Base-by-base conservation (phyloP, 2,113 vertebrate species). In the Benitochromis conjunctus region DNA sequence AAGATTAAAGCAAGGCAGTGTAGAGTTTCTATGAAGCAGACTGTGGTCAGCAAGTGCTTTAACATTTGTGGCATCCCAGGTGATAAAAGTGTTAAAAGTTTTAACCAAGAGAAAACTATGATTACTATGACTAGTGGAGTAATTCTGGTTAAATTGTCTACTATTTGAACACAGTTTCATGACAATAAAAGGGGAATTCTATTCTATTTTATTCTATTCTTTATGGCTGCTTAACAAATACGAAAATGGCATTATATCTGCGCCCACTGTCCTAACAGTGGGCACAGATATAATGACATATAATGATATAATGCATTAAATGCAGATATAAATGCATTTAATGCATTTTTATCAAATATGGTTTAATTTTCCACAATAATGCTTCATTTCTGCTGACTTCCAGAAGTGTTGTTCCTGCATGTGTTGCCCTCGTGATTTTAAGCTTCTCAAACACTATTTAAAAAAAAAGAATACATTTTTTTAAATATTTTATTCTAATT, bases 401-500 rank as follows among this genome's bases (percentile, higher is more conserved):
- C 31, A 46, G 14, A 21, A 29, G 10, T 9, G 2, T 4, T 21
- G 2, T 7, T 54, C 6, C 2, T 48, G 10, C 6, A 14, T 80
- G 53, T 41, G 76, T n/a, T 16, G 19, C 5, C 18, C 19, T 13
- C 1, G 14, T 36, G 4, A 54, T n/a, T 34, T n/a, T 54, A 31
- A 26, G 5, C 18, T 31, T 31, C n/a, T 74, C 26, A 41, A 13
- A 1, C 24, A 48, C 29, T 4, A 51, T 53, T 53, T 76, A 64
- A 64, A 64, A 1, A 64, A 64, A 26, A 26, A 26, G 26, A 26
- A 26, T 26, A n/a, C n/a, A n/a, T n/a, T n/a, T n/a, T n/a, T n/a
- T n/a, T 62, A 0, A 0, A 60, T 8, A 53, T 43, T 60, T 83
- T 38, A 11, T 0, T 16, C 1, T 0, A 3, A 48, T 43, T 18